Conservation (phyloP, 2,113 vertebrate species). For the Gallinago jamesoni region DNA sequence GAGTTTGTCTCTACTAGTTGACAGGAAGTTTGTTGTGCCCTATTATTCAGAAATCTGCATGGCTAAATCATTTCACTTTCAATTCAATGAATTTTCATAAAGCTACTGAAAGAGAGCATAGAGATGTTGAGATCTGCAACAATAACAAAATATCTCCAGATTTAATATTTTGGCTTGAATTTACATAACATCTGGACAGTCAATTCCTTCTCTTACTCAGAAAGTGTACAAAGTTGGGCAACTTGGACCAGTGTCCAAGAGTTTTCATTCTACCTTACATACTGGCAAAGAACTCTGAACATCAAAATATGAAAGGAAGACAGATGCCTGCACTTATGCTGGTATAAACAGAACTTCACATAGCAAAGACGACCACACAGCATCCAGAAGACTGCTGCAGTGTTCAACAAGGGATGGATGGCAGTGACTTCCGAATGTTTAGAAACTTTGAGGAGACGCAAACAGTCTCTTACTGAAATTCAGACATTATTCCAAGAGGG, state of each 20-base stretch:
- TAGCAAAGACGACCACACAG: background rate
- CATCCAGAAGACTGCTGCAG: background rate
- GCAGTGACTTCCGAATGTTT: background rate
- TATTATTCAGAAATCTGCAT: background rate
- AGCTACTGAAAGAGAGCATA: background rate
- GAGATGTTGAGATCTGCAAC: background rate
- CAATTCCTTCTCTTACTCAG: background rate
- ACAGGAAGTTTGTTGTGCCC: background rate
- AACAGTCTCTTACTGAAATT: background rate
- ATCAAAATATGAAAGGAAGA: background rate
- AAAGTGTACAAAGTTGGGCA: background rate
- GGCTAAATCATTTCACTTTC: background rate
- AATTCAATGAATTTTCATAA: background rate
- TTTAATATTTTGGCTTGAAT: background rate
- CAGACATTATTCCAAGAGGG: background rate
- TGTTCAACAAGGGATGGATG: background rate
- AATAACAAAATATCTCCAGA: background rate
- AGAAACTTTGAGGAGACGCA: background rate
- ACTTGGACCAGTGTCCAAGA: background rate
- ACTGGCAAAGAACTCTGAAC: background rate
- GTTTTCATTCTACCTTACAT: background rate
- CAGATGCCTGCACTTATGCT: background rate
- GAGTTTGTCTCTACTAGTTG: background rate
- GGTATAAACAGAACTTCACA: background rate
- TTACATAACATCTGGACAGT: background rate